Base-by-base conservation (phyloP, 1,140 invertebrate genomes). In the Drosophila pseudoananassae region DNA sequence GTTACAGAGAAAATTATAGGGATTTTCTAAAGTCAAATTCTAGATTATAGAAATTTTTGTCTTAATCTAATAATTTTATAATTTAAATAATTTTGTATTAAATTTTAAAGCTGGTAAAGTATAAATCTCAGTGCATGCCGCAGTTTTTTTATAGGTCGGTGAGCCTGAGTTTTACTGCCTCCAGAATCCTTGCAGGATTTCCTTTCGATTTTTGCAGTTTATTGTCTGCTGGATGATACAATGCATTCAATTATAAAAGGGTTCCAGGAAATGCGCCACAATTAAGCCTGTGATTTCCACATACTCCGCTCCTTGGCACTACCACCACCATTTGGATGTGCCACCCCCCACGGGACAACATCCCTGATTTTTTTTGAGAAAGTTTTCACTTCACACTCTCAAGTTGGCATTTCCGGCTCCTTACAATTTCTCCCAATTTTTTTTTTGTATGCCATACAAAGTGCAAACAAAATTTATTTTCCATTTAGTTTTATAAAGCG, bases 391-490 rank as follows among this genome's bases (percentile, higher is more conserved):
- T 87, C 82, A 87, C 81, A 87, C 81, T 85, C 65, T 78, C 83
- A 87, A 87, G 82, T 73, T 78, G 78, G 69, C 51, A 72, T 65
- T 87, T 85, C 82, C 82, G 71, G 56, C 58, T 73, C 43, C 56
- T 31, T 45, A 46, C 51, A 57, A 72, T 61, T 61, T 73, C 2
- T 45, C 15, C 27, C 46, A 33, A 45, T 57, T 49, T 57, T 78
- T 57, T 78, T 51, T 51, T 71, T 70, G 72, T 59, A 36, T 56
- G 73, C 70, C 58, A 63, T 56, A 63, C 75, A 71, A 78, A 87
- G 82, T 72, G 83, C 83, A 88, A 88, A 88, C 83, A 88, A 88
- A 88, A 88, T 88, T 88, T 88, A 88, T 88, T 88, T 88, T 88
- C 83, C 83, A 88, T 88, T 88, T 88, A 88, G 78, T 88, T 85